Conservation (phyloP, 2,888 invertebrate genomes). For the Orthosia gothica region DNA sequence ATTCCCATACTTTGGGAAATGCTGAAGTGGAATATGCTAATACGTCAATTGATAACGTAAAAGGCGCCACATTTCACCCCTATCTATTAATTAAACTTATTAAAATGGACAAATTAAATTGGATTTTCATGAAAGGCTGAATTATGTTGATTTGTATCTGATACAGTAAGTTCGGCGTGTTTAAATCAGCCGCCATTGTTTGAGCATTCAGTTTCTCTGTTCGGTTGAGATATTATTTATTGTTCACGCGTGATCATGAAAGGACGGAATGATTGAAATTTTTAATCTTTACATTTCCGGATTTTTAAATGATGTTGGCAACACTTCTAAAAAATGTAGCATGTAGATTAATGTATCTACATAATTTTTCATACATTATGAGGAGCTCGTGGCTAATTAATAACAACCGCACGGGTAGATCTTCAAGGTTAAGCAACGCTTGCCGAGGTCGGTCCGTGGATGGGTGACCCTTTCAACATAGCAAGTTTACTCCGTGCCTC, state of each 20-base stretch:
- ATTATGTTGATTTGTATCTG: constrained; percentile 61
- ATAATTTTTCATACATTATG: no score
- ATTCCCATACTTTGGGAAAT: no score
- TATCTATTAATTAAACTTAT: constrained; percentile 67
- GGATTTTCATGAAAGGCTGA: constrained; percentile 57
- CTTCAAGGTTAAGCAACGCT: no score
- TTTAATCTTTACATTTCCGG: background rate
- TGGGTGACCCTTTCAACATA: no score
- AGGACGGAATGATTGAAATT: constrained; percentile 5
- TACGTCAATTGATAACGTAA: constrained; percentile 53
- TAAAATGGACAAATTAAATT: constrained; percentile 62
- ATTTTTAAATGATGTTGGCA: background rate
- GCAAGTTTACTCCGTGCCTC: no score
- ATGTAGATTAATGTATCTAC: no score
- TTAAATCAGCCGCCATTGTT: constrained; percentile 57
- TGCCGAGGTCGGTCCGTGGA: no score
- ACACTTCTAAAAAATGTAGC: background rate
- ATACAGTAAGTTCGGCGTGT: constrained; percentile 53
- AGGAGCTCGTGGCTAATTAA: no score
- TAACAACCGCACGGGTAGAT: no score
- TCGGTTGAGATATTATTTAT: constrained; percentile 39
- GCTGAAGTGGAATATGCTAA: constrained; percentile 44
- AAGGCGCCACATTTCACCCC: constrained; percentile 51
- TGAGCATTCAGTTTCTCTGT: constrained; percentile 42
- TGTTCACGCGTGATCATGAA: constrained; percentile 30